Percentiles rank a stretch among this genome's conserved stretches.
These are phyloP conservation scores for Hiodon tergisus DNA, from an alignment of 2,113 vertebrate genomes.

Conservation along the genomic window DNA sequence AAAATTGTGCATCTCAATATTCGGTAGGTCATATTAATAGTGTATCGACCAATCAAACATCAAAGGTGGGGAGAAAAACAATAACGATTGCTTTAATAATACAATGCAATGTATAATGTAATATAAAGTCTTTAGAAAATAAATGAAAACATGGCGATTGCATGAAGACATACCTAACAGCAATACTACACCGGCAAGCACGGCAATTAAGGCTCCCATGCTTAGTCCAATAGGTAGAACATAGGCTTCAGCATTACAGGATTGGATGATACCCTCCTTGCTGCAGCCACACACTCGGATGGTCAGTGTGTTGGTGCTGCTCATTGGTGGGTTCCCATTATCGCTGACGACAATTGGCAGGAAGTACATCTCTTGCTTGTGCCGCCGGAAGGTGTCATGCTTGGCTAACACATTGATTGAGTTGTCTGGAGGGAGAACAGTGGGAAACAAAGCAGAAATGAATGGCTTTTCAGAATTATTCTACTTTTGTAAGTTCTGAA, in stretches of 20 bases:
- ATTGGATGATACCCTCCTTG: slow-evolving; percentile 83
- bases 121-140: background rate
- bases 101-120: no score
- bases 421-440: slow-evolving; percentile 70
- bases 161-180: slow-evolving; percentile 78
- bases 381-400: slow-evolving; percentile 85
- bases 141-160: background rate
- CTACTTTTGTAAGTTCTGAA: no score
- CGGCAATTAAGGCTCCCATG: slow-evolving; percentile 95
- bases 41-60: no score
- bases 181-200: slow-evolving; percentile 90
- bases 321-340: slow-evolving; percentile 86
- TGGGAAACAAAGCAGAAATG: background rate
- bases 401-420: slow-evolving; percentile 90
- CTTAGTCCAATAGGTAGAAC: slow-evolving; percentile 97
- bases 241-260: slow-evolving; percentile 91
- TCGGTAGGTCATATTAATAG: no score
- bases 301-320: slow-evolving; percentile 93
- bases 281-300: slow-evolving; percentile 95
- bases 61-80: no score
- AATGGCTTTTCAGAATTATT: background rate
- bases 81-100: no score
- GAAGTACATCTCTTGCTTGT: slow-evolving; percentile 94
- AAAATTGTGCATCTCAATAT: no score
- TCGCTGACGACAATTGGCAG: slow-evolving; percentile 91